phyloP scores from a whole-genome alignment of 64 coral and sea anemone genomes.

The Actinia equina region DNA sequence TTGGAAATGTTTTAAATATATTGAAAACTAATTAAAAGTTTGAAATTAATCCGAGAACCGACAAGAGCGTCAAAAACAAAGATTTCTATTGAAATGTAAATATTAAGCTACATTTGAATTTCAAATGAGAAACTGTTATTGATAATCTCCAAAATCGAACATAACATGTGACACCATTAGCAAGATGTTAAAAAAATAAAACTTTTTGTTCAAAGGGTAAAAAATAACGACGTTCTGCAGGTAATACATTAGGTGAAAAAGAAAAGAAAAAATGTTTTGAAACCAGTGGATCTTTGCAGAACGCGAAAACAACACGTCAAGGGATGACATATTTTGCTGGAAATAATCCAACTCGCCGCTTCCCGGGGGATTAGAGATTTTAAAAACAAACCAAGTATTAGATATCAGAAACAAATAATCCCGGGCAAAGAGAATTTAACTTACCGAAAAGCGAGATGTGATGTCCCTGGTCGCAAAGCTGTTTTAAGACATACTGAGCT shows the following conservation, averaged over 20 bases:
- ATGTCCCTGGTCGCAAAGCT: conserved; percentile 83
- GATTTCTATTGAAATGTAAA: not conserved
- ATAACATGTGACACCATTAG: conserved; percentile 2
- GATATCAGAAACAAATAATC: not conserved
- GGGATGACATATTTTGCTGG: not conserved
- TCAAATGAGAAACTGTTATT: not conserved
- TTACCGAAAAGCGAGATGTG: conserved; percentile 86
- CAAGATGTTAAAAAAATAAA: not conserved
- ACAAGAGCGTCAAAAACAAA: not conserved
- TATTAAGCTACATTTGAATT: not conserved
- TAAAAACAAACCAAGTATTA: not conserved
- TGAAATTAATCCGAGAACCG: not conserved
- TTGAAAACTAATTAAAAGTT: not conserved
- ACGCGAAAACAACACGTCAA: conserved; percentile 8
- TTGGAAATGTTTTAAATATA: not conserved
- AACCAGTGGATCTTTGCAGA: not conserved
- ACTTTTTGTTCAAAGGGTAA: not conserved
- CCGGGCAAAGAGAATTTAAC: conserved; percentile 1
- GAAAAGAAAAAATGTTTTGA: not conserved
- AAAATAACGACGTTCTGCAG: not conserved
- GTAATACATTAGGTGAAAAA: not conserved
- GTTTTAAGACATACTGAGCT: conserved; percentile 83
- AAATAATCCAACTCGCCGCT: not conserved
- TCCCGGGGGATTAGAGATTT: not conserved
- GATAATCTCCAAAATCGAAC: not conserved